Evolutionary conservation across 2,888 invertebrate species (phyloP), one percentile per base, ranked within the genome.

Genomic region (Caenorhabditis japonica): DNA sequence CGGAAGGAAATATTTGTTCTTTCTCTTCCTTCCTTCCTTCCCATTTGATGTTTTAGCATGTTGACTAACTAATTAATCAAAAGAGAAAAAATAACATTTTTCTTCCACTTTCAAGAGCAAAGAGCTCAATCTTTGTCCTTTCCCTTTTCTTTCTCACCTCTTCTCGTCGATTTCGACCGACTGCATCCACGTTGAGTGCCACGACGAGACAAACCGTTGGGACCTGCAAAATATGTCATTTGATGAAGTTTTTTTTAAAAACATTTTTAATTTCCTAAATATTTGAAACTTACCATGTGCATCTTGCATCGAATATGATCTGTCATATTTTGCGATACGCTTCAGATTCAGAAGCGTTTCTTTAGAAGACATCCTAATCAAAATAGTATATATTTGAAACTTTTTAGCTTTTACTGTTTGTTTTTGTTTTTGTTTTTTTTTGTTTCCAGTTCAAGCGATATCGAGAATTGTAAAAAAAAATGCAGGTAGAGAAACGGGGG

Each of bases 91-190:
- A n/a, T n/a, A n/a, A 52, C 56, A 27, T 64, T 52, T 64, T 56
- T 56, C 23, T n/a, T n/a, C n/a, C n/a, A n/a, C n/a, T n/a, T n/a
- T n/a, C 34, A 38, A 36, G 44, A 58, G 52, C 36, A 59, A 51
- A 56, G 44, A 53, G 43, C 15, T 8, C 46, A 56, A 56, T 60
- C 70, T 71, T 62, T 61, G 56, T 56, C 70, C 3, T 38, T 39
- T 44, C 49, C 36, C 51, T 23, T 68, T n/a, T 47, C n/a, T 39
- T 13, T n/a, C 60, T 52, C 47, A 77, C 77, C 77, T 77, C 77
- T 64, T 64, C 76, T 61, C 7, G 68, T 64, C 39, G 79, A 79
- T 21, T 79, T 79, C 19, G 74, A 75, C 10, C 79, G 61, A 46
- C 74, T 75, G 55, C 62, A 69, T 41, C 76, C 71, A 10, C 79